Evolutionary conservation across 2,113 vertebrate genomes (phyloP).

Genomic region (Tapirus terrestris): DNA sequence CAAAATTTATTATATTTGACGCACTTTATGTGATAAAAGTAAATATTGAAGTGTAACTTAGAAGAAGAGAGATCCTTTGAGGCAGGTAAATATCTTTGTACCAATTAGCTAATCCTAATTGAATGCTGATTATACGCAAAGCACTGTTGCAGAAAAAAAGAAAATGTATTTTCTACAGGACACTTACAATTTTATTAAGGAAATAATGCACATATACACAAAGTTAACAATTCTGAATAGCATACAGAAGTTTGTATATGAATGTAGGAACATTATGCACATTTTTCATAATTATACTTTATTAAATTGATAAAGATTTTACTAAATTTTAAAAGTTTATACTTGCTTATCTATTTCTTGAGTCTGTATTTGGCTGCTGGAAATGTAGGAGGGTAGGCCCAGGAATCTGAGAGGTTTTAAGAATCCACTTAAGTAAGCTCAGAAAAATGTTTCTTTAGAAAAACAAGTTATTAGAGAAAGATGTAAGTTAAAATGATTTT

Average conservation of each 20-base stretch:
- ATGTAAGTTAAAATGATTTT: background rate
- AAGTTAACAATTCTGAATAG: background rate
- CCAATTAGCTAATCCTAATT: background rate
- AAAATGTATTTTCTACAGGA: background rate
- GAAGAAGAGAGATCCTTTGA: background rate
- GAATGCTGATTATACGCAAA: background rate
- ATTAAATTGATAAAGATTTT: background rate
- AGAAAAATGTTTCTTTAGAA: slow-evolving; percentile 16
- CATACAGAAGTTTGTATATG: background rate
- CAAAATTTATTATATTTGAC: background rate
- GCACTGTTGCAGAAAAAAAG: background rate
- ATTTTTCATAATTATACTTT: slow-evolving; percentile 18
- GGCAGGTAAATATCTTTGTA: background rate
- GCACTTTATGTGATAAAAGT: background rate
- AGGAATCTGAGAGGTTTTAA: background rate
- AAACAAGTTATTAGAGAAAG: background rate
- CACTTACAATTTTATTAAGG: background rate
- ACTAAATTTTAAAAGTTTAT: background rate
- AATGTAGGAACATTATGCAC: background rate
- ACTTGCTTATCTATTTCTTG: background rate
- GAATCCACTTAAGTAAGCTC: background rate
- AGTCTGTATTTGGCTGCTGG: background rate
- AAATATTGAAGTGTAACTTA: background rate
- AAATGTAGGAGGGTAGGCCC: background rate
- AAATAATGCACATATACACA: background rate